Conservation (phyloP, 2,113 vertebrate genomes). For the Entelurus aequoreus region DNA sequence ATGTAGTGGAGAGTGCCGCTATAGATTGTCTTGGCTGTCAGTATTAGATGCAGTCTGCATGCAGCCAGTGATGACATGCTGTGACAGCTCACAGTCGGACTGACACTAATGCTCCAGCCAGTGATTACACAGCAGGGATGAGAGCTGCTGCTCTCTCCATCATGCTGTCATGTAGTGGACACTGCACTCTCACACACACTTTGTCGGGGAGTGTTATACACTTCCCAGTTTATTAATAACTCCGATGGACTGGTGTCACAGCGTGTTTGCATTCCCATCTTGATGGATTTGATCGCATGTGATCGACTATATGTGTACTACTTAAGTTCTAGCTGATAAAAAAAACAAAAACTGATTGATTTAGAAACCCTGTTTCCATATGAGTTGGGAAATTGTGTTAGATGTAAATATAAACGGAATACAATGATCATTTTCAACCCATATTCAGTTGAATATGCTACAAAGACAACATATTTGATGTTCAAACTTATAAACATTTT, state of each 20-base stretch:
- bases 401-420: too few species aligned
- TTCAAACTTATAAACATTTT: too few species aligned
- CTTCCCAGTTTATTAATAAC: not conserved
- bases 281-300: not conserved
- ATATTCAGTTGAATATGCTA: too few species aligned
- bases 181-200: constrained; percentile 11
- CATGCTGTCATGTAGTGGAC: constrained; percentile 5
- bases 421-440: too few species aligned
- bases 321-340: too few species aligned
- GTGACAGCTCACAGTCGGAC: constrained; percentile 32
- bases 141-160: constrained; percentile 23
- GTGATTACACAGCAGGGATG: constrained; percentile 29
- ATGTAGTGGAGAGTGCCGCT: constrained; percentile 14
- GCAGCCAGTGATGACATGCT: constrained; percentile 39
- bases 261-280: not conserved
- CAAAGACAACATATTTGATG: too few species aligned
- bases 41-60: constrained; percentile 33
- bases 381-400: too few species aligned
- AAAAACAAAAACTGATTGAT: too few species aligned
- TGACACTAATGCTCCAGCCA: constrained; percentile 43
- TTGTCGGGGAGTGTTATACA: not conserved
- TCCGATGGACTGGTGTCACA: not conserved
- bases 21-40: constrained; percentile 34
- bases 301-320: too few species aligned
- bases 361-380: too few species aligned